Evolutionary conservation across 2,113 vertebrate genomes (phyloP).

Genomic region (Anarrhichthys ocellatus): DNA sequence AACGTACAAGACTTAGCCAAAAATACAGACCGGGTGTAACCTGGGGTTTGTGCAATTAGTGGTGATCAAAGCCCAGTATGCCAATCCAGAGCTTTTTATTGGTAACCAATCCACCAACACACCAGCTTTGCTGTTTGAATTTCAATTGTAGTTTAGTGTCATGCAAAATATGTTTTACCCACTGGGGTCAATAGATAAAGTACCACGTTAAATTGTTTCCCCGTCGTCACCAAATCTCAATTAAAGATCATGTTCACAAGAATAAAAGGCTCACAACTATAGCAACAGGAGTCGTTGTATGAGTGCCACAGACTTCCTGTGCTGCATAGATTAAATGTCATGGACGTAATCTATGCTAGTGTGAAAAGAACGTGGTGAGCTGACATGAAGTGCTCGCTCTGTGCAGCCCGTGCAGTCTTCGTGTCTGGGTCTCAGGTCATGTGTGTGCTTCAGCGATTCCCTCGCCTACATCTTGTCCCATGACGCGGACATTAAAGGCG

Average conservation of each 20-base stretch:
- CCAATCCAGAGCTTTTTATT: too few relatives aligned
- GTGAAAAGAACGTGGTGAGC: conserved; percentile 13
- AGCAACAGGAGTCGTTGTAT: neutral
- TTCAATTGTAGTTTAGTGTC: too few relatives aligned
- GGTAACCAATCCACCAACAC: neutral
- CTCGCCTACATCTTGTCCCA: conserved; percentile 31
- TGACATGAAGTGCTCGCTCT: neutral
- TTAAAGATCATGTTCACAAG: neutral
- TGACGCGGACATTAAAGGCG: conserved; percentile 55
- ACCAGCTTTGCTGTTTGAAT: neutral
- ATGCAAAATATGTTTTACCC: conserved; percentile 4
- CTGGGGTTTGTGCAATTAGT: neutral
- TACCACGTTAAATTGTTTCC: neutral
- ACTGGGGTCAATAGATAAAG: neutral
- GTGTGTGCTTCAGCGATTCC: conserved; percentile 40
- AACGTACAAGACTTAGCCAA: neutral
- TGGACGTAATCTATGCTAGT: conserved; percentile 5
- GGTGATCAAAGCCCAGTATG: neutral
- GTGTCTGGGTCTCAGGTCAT: conserved; percentile 33
- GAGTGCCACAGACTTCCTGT: neutral
- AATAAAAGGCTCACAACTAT: neutral
- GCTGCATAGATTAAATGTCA: conserved; percentile 20
- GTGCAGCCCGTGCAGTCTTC: neutral
- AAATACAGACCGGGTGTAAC: neutral
- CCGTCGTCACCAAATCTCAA: neutral